Percentiles rank a stretch among this genome's conserved stretches.
Conservation (phyloP, 2,113 vertebrate genomes). For the Trematomus loennbergii region DNA sequence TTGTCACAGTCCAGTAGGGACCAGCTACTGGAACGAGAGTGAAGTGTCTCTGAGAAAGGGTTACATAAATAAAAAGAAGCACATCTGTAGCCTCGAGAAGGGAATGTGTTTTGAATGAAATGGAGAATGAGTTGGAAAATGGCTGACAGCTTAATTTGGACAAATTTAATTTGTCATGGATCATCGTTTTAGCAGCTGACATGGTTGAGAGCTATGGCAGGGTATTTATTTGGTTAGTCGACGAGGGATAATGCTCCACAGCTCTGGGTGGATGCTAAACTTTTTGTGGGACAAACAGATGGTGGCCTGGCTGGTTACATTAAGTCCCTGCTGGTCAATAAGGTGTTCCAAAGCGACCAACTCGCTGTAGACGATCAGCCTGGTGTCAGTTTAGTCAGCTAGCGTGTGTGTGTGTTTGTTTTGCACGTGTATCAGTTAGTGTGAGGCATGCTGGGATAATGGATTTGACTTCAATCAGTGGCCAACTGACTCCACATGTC, state of each 20-base stretch:
- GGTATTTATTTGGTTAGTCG: neutral
- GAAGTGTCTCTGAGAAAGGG: constrained; percentile 11
- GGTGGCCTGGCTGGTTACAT: constrained; percentile 32
- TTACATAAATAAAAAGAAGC: neutral
- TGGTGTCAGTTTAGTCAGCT: constrained; percentile 33
- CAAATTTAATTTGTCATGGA: constrained; percentile 22
- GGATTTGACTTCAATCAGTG: constrained; percentile 68
- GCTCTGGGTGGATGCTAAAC: constrained; percentile 16
- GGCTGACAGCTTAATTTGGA: constrained; percentile 29
- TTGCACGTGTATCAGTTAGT: neutral
- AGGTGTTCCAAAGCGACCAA: constrained; percentile 6
- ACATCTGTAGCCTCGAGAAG: constrained; percentile 7
- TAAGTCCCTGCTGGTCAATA: constrained; percentile 42
- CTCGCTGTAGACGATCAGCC: constrained; percentile 20
- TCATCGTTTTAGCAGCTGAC: constrained; percentile 33
- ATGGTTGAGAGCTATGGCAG: constrained; percentile 23
- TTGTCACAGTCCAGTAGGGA: constrained; percentile 13
- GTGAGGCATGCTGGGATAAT: constrained; percentile 53
- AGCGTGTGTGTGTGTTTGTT: neutral
- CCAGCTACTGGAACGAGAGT: neutral
- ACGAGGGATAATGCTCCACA: constrained; percentile 8
- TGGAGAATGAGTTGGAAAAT: constrained; percentile 16
- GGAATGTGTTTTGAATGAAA: constrained; percentile 20
- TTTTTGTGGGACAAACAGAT: constrained; percentile 23
- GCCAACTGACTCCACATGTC: constrained; percentile 60